phyloP scores from a whole-genome alignment of 1,140 invertebrate genomes.

The Cydia strobilella region DNA sequence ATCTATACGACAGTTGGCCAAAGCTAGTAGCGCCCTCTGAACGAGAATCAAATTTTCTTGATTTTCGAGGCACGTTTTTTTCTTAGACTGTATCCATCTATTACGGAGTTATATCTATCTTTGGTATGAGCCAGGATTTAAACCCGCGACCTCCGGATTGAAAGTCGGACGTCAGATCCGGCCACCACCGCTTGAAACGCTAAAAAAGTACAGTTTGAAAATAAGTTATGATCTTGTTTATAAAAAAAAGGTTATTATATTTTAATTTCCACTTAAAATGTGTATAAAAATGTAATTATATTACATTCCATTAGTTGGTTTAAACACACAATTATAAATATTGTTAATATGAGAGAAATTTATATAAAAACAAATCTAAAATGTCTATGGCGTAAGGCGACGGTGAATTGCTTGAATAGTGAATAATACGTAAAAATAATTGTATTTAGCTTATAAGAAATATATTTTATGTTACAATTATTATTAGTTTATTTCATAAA shows the following conservation, averaged over 20 bases:
- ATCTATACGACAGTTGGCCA: too few relatives aligned
- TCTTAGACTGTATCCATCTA: too few relatives aligned
- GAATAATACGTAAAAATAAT: conserved; percentile 21
- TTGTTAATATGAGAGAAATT: not conserved
- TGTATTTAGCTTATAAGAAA: conserved; percentile 32
- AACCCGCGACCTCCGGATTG: too few relatives aligned
- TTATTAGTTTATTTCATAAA: not conserved
- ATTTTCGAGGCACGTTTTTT: too few relatives aligned
- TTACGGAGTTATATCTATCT: too few relatives aligned
- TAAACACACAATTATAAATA: not conserved
- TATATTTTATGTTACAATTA: conserved; percentile 32
- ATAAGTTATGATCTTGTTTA: not conserved
- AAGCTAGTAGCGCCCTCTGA: too few relatives aligned
- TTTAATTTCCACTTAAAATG: not conserved
- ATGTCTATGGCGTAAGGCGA: conserved; percentile 29
- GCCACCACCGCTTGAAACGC: too few relatives aligned
- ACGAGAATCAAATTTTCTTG: too few relatives aligned
- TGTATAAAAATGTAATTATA: not conserved
- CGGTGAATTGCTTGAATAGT: conserved; percentile 5
- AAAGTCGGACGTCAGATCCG: too few relatives aligned
- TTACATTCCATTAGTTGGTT: conserved; percentile 11
- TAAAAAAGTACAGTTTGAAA: too few relatives aligned
- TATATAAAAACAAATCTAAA: conserved; percentile 9
- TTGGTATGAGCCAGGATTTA: too few relatives aligned
- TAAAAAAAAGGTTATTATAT: not conserved